These are phyloP conservation scores for Pseudomyrmex sp. DNA, from an alignment of 1,140 invertebrate species.

Conservation along the genomic window DNA sequence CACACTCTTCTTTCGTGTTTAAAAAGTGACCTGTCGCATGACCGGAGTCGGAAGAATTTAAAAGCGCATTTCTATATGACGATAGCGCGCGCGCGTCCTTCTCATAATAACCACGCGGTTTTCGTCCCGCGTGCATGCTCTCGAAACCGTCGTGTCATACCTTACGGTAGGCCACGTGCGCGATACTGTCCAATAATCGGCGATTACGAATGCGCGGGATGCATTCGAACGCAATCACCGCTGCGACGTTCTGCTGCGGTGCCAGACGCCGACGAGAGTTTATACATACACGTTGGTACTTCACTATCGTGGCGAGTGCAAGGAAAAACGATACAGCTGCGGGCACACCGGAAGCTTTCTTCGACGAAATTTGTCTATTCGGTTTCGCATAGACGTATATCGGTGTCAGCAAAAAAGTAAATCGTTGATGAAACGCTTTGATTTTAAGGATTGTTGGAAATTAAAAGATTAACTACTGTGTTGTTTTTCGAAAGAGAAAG, in stretches of 20 bases:
- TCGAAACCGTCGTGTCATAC: slow-evolving; percentile 71
- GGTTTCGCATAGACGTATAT: not conserved
- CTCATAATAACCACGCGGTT: slow-evolving; percentile 65
- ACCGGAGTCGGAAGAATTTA: slow-evolving; percentile 52
- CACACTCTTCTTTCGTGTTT: slow-evolving; percentile 20
- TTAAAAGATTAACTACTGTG: slow-evolving; percentile 4
- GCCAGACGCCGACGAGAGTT: not conserved
- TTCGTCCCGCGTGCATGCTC: slow-evolving; percentile 74
- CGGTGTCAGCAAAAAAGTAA: not conserved
- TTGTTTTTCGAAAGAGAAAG: not conserved
- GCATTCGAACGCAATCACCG: slow-evolving; percentile 32
- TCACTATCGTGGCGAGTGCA: not conserved
- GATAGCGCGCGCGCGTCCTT: slow-evolving; percentile 41
- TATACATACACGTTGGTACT: not conserved
- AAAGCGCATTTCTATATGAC: slow-evolving; percentile 12
- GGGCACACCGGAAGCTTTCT: no score
- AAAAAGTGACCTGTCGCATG: slow-evolving; percentile 59
- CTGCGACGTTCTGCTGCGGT: not conserved
- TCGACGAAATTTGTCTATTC: not conserved
- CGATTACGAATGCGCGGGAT: slow-evolving; percentile 72
- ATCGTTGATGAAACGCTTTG: not conserved
- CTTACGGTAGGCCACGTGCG: slow-evolving; percentile 80
- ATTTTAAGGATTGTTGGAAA: not conserved
- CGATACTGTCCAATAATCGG: slow-evolving; percentile 73
- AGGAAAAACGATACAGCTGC: not conserved